phyloP scores from a whole-genome alignment of 2,113 vertebrate genomes.

The Lophochroa leadbeateri region DNA sequence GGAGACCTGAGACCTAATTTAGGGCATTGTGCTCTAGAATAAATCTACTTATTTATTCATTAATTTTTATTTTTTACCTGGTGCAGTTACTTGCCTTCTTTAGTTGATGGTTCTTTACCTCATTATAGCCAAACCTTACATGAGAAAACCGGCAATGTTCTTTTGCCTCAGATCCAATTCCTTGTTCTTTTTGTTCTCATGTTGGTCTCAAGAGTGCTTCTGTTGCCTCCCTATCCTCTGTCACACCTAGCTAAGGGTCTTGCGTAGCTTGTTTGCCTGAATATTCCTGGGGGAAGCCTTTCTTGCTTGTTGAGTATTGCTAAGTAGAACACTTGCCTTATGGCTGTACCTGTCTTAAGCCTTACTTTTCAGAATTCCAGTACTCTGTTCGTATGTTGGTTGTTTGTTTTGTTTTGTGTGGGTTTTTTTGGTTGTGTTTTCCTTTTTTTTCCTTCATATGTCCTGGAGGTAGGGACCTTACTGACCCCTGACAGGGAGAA shows the following conservation, averaged over 20 bases:
- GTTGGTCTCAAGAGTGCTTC: not conserved
- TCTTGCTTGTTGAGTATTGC: not conserved
- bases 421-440: not conserved
- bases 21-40: not conserved
- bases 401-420: not conserved
- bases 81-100: not conserved
- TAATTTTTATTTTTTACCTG: not conserved
- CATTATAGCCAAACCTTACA: not conserved
- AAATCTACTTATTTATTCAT: not conserved
- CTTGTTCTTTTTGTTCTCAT: not conserved
- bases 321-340: not conserved
- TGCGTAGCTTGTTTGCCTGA: not conserved
- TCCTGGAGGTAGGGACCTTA: not conserved
- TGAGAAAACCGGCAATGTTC: not conserved
- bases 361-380: not conserved
- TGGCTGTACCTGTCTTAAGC: not conserved
- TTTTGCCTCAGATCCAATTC: not conserved
- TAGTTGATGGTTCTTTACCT: not conserved
- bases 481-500: not conserved
- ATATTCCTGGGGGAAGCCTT: not conserved
- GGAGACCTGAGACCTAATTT: not conserved
- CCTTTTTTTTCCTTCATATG: not conserved
- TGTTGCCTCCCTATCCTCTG: not conserved
- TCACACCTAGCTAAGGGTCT: not conserved
- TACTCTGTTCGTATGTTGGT: not conserved